Conservation (phyloP, 1,140 invertebrate species). For the Mesaphorura yosii region DNA sequence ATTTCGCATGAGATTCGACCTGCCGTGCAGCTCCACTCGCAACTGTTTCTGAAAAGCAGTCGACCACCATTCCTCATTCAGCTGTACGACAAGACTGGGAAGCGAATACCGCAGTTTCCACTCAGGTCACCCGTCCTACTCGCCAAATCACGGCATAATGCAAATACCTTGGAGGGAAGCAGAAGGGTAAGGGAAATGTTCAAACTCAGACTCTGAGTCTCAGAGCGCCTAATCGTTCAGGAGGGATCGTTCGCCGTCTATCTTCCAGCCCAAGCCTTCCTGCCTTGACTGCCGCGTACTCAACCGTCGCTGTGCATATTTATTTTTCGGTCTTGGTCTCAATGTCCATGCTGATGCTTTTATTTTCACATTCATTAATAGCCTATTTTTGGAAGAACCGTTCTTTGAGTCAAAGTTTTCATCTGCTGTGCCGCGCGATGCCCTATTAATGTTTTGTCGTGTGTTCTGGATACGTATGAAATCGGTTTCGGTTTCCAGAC, state of each 20-base stretch:
- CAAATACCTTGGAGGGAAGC: conserved; percentile 1
- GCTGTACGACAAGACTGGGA: conserved; percentile 22
- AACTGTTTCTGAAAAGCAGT: conserved; percentile 5
- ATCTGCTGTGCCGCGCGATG: neutral
- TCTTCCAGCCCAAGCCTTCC: no score
- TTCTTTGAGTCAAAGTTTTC: neutral
- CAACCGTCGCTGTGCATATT: no score
- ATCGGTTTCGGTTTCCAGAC: no score
- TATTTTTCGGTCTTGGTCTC: no score
- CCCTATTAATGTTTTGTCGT: no score
- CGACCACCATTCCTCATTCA: conserved; percentile 18
- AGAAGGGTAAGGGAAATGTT: neutral
- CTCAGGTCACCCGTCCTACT: conserved; percentile 15
- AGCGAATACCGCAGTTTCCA: conserved; percentile 16
- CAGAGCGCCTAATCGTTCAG: no score
- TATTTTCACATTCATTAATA: conserved; percentile 3
- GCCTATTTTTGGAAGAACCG: conserved; percentile 13
- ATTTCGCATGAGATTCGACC: conserved; percentile 5
- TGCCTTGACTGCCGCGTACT: no score
- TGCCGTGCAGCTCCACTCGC: conserved; percentile 10
- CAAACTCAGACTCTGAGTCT: no score
- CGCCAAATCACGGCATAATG: neutral
- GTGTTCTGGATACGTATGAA: no score
- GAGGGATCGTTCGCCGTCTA: no score
- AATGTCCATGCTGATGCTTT: neutral